Evolutionary conservation across 2,888 invertebrate species (phyloP), one percentile per base, ranked within the genome.

Genomic region (Schizotus pectinicornis): DNA sequence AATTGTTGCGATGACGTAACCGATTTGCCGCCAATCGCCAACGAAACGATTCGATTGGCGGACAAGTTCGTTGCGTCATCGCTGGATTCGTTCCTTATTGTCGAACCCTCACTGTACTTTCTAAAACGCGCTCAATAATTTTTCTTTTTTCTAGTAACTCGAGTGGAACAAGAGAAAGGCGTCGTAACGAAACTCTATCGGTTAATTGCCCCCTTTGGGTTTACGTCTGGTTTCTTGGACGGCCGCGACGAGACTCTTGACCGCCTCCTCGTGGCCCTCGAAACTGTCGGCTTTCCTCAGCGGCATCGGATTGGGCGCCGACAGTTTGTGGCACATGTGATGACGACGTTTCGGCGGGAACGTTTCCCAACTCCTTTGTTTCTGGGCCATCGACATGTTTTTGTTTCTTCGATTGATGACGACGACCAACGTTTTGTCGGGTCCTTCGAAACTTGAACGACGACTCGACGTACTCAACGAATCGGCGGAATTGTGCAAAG

Each of bases 181-280:
- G 6, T 59, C 54, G 14, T 48, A 52, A 6, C 32, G 34, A 14
- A 14, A 56, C 56, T 33, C 41, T 37, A 33, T 61, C 47, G 61
- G 69, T 74, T 74, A 78, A 70, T 77, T 77, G 12, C 75, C 74
- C 6, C 74, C 69, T 59, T 80, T 80, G 6, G 80, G 79, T 69
- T 84, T 86, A 67, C 84, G 81, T 52, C 86, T 77, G 0, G 85
- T 86, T 72, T 88, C 87, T 68, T 87, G 87, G 0, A 87, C 87
- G 39, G 87, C 87, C 3, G 86, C 87, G 3, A 88, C 87, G 47
- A 88, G 76, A 31, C 86, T 86, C 58, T 86, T 81, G 1, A 88
- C 87, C 1, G 87, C 86, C 70, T 88, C 87, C 75, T 88, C 88
- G 74, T 88, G 87, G 1, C 87, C 87, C 72, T 88, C 88, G 70